These are phyloP conservation scores for Plecturocebus donacophilus DNA, from an alignment of 2,113 vertebrate genomes.

Conservation along the genomic window DNA sequence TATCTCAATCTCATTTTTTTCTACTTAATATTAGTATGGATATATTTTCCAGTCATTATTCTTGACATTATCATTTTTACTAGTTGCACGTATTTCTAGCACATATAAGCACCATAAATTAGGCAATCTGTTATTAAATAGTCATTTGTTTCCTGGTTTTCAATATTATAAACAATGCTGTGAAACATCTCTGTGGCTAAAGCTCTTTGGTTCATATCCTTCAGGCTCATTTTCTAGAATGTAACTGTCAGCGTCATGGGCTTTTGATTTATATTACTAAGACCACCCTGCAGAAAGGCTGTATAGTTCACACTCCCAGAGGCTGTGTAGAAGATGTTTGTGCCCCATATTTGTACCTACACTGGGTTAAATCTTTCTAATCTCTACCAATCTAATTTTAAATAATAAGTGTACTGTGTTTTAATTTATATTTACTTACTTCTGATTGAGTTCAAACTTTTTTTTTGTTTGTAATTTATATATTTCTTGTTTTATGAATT, in stretches of 20 bases:
- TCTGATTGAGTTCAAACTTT: neutral
- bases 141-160: neutral
- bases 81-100: neutral
- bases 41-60: neutral
- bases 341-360: no score
- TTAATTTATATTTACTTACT: neutral
- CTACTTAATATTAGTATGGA: neutral
- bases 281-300: neutral
- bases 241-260: neutral
- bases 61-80: neutral
- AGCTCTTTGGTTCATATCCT: neutral
- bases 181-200: neutral
- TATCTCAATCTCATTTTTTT: neutral
- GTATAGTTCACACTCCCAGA: fast-evolving
- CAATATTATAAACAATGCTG: neutral
- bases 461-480: neutral
- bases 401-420: neutral
- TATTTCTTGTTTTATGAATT: neutral
- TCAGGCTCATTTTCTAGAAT: neutral
- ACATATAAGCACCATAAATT: neutral
- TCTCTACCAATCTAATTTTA: neutral
- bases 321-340: neutral
- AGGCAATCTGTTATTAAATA: neutral
- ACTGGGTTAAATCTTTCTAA: neutral
- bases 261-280: neutral